Conservation (phyloP, 2,113 vertebrate genomes). For the Ranitomeya variabilis region DNA sequence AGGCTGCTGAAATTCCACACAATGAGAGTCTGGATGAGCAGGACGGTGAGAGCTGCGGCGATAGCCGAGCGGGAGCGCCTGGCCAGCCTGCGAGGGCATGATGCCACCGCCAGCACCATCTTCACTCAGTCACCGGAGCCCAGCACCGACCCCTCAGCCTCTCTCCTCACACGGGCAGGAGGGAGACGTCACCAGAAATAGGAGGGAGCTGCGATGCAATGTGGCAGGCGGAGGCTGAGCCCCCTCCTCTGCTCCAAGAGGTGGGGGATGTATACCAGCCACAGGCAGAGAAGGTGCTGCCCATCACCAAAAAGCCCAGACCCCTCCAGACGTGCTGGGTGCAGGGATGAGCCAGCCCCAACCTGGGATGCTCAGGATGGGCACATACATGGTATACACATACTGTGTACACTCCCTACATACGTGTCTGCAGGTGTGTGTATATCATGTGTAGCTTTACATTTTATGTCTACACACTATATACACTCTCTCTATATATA, state of each 20-base stretch:
- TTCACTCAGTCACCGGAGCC: slow-evolving; percentile 63
- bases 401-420: no score
- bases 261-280: neutral
- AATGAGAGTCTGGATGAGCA: slow-evolving; percentile 89
- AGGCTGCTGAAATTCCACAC: slow-evolving; percentile 95
- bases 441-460: neutral
- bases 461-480: no score
- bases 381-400: no score
- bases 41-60: slow-evolving; percentile 84
- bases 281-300: slow-evolving; percentile 8
- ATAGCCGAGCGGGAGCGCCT: slow-evolving; percentile 87
- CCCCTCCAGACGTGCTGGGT: neutral
- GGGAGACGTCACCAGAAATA: slow-evolving; percentile 75
- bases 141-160: neutral
- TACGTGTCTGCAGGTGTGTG: neutral
- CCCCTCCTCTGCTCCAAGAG: slow-evolving; percentile 18
- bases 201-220: slow-evolving; percentile 62
- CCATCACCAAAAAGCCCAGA: no score
- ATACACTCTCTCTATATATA: no score
- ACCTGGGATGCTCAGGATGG: no score
- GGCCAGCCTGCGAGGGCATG: slow-evolving; percentile 86
- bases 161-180: slow-evolving; percentile 66
- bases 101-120: slow-evolving; percentile 80
- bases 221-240: slow-evolving; percentile 42
- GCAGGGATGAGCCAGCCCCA: no score